A percentile compares a stretch with the other conserved stretches of the same genome.
Conservation (phyloP, 2,797 vertebrate genomes). For the Acanthurus tractus region DNA sequence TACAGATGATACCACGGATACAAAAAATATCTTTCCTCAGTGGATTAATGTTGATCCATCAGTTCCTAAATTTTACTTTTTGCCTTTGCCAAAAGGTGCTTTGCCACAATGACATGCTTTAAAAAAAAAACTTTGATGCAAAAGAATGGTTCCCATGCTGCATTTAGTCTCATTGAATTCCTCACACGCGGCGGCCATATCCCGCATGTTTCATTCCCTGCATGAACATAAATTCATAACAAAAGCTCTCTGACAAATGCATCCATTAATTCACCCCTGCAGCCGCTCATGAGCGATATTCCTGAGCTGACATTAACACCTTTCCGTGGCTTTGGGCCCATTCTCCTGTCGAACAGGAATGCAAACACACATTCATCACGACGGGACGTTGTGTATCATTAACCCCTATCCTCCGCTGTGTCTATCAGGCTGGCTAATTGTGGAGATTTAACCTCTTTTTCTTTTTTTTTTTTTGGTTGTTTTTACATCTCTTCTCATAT, state of each 20-base stretch:
- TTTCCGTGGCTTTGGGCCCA: constrained; percentile 74
- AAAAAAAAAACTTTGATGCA: constrained; percentile 32
- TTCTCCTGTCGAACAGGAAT: constrained; percentile 80
- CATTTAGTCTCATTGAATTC: constrained; percentile 31
- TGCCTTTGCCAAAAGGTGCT: background rate
- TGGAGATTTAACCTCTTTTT: constrained; percentile 56
- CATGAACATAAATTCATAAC: constrained; percentile 38
- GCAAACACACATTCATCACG: constrained; percentile 86
- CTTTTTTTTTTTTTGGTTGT: constrained; percentile 43
- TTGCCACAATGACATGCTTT: constrained; percentile 17
- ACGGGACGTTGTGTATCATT: constrained; percentile 68
- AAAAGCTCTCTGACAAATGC: constrained; percentile 44
- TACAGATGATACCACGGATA: background rate
- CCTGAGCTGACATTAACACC: constrained; percentile 74
- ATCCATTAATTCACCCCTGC: constrained; percentile 35
- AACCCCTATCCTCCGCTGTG: constrained; percentile 71
- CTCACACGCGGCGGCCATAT: constrained; percentile 27
- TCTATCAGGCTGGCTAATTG: constrained; percentile 49
- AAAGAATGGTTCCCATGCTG: constrained; percentile 6
- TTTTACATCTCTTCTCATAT: constrained; percentile 75
- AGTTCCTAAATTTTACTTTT: background rate
- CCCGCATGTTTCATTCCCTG: constrained; percentile 29
- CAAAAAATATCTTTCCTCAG: constrained; percentile 8
- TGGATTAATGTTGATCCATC: background rate
- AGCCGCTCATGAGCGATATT: constrained; percentile 55